Conservation (phyloP, 1,140 invertebrate species). For the Vanessa tameamea region DNA sequence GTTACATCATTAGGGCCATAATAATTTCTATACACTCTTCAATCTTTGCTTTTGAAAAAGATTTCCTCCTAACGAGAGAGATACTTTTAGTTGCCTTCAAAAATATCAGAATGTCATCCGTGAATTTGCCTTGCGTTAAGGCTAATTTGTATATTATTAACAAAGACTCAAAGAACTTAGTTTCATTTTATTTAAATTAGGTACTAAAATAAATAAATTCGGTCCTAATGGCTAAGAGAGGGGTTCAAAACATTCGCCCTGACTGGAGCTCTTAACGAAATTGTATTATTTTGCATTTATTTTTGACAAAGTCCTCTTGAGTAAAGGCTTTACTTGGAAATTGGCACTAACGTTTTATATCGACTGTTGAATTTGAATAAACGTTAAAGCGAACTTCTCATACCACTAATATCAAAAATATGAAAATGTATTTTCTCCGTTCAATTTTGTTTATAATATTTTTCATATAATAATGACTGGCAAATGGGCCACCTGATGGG, state of each 20-base stretch:
- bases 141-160: conserved; percentile 71
- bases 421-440: too few relatives aligned
- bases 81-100: conserved; percentile 32
- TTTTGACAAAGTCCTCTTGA: conserved; percentile 61
- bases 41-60: conserved; percentile 41
- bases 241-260: conserved; percentile 58
- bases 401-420: background rate
- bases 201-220: conserved; percentile 72
- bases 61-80: conserved; percentile 43
- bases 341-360: conserved; percentile 32
- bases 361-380: conserved; percentile 15
- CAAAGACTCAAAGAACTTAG: conserved; percentile 70
- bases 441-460: too few relatives aligned
- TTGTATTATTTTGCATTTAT: conserved; percentile 79
- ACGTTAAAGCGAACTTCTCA: background rate
- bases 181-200: conserved; percentile 76
- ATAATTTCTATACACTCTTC: conserved; percentile 44
- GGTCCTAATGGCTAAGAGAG: conserved; percentile 53
- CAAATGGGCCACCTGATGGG: too few relatives aligned
- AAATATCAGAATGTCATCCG: conserved; percentile 49
- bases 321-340: conserved; percentile 31
- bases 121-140: conserved; percentile 51
- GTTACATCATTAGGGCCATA: conserved; percentile 45
- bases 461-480: too few relatives aligned
- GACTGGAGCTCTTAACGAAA: conserved; percentile 64